Conservation (phyloP, 2,113 vertebrate genomes). For the Mesembrinibis cayennensis region DNA sequence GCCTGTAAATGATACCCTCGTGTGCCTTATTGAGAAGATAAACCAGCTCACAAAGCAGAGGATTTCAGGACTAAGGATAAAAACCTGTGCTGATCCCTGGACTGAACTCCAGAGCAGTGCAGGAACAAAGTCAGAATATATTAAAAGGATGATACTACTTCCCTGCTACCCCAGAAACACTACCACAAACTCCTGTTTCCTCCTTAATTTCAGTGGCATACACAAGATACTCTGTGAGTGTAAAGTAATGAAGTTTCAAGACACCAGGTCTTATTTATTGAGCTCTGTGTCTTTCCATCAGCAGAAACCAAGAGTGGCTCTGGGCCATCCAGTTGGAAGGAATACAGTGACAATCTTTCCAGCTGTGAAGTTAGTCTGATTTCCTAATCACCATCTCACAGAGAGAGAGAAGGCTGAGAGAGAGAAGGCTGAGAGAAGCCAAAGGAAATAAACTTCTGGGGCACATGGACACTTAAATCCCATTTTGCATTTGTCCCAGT, state of each 20-base stretch:
- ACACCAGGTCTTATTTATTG: neutral
- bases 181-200: neutral
- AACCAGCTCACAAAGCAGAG: slow-evolving; percentile 20
- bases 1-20: slow-evolving; percentile 19
- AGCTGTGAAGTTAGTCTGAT: neutral
- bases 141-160: neutral
- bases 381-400: neutral
- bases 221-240: neutral
- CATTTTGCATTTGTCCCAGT: neutral
- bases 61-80: neutral
- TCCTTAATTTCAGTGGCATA: neutral
- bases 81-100: neutral
- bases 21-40: neutral
- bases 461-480: neutral
- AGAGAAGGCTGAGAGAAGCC: neutral
- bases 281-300: neutral
- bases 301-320: neutral
- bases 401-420: too few relatives aligned
- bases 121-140: neutral
- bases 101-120: neutral
- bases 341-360: neutral
- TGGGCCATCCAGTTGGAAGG: neutral
- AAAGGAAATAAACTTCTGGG: neutral
- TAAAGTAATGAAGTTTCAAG: neutral
- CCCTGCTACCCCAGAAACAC: neutral